phyloP scores from a whole-genome alignment of 1,140 invertebrate genomes.

The Drosophila triauraria region DNA sequence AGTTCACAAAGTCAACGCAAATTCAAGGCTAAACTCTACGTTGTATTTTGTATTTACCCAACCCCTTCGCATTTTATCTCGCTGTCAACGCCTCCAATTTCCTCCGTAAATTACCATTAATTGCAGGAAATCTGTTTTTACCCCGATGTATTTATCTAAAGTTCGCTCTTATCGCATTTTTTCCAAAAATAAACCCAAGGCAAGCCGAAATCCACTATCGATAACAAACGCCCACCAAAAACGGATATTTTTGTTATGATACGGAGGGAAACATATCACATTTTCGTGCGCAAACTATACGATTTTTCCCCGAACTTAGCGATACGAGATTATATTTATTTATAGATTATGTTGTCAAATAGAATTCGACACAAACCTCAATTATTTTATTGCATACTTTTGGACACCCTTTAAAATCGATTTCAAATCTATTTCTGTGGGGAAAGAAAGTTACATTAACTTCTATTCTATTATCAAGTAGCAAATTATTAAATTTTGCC shows the following conservation, averaged over 20 bases:
- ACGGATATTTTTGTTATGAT: constrained; percentile 11
- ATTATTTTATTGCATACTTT: not conserved
- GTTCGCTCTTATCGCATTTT: constrained; percentile 19
- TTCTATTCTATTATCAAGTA: not conserved
- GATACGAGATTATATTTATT: not conserved
- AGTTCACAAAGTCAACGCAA: constrained; percentile 43
- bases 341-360: not conserved
- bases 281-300: not conserved
- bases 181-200: constrained; percentile 27
- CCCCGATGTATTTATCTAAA: constrained; percentile 15
- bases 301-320: too few species aligned
- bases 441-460: not conserved
- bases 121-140: constrained; percentile 36
- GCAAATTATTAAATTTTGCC: not conserved
- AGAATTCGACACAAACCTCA: not conserved
- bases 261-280: not conserved
- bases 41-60: not conserved
- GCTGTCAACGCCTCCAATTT: constrained; percentile 41
- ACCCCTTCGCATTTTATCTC: constrained; percentile 18
- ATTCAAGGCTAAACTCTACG: constrained; percentile 15
- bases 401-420: not conserved
- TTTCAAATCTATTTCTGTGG: not conserved
- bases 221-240: constrained; percentile 43
- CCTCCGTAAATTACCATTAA: constrained; percentile 25
- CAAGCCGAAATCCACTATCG: constrained; percentile 31